Evolutionary conservation across 1,140 invertebrate genomes (phyloP).

Genomic region (Drosophila neocordata): DNA sequence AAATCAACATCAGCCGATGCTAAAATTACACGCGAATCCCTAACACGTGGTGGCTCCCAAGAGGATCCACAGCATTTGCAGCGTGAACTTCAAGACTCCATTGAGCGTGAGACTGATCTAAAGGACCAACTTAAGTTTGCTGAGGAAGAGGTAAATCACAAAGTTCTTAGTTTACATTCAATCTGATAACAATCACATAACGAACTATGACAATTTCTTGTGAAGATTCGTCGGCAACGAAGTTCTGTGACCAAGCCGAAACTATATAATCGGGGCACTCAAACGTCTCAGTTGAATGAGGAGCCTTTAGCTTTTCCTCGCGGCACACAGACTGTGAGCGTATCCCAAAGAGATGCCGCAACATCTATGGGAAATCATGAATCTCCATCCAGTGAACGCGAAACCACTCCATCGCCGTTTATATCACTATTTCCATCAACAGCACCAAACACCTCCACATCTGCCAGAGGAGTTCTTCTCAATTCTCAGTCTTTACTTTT

Average conservation of each 20-base stretch:
- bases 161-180: too few relatives aligned
- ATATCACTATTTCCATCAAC: constrained; percentile 51
- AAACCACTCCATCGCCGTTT: constrained; percentile 62
- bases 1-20: constrained; percentile 85
- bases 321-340: constrained; percentile 53
- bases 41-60: constrained; percentile 89
- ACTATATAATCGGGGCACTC: constrained; percentile 69
- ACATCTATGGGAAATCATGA: constrained; percentile 34
- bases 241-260: constrained; percentile 24
- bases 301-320: constrained; percentile 65
- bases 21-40: constrained; percentile 87
- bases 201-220: constrained; percentile 33
- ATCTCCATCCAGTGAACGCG: constrained; percentile 51
- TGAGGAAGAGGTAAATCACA: constrained; percentile 90
- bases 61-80: constrained; percentile 91
- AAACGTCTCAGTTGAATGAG: constrained; percentile 51
- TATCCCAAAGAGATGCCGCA: constrained; percentile 15
- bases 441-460: constrained; percentile 22
- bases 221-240: constrained; percentile 48
- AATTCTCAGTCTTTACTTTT: constrained; percentile 59
- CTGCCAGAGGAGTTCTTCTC: constrained; percentile 29
- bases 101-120: constrained; percentile 96
- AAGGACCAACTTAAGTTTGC: constrained; percentile 94
- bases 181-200: constrained; percentile 18
- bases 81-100: constrained; percentile 93